Percentiles rank a stretch among this genome's conserved stretches.
phyloP scores from a whole-genome alignment of 2,888 invertebrate species.

The Resseliella maxima region DNA sequence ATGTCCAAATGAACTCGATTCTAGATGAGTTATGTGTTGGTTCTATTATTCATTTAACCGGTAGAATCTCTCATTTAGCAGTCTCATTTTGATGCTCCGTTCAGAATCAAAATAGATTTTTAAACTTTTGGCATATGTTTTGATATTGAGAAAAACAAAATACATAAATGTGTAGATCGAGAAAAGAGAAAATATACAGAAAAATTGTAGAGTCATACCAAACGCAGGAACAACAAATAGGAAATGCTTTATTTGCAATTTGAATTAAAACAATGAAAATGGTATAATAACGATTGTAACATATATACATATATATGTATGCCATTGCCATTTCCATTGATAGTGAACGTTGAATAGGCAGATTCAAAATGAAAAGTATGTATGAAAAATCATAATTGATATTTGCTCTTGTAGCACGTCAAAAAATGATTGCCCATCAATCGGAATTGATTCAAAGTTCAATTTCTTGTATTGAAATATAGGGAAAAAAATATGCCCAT shows the following conservation, averaged over 20 bases:
- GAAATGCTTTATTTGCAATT: slow-evolving; percentile 46
- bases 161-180: not conserved
- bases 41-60: slow-evolving; percentile 40
- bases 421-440: not conserved
- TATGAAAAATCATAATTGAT: not conserved
- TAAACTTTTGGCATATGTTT: slow-evolving; percentile 28
- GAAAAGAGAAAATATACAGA: not conserved
- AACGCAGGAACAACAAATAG: slow-evolving; percentile 11
- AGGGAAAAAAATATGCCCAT: no score
- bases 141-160: slow-evolving; percentile 22
- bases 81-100: not conserved
- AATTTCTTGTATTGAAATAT: not conserved
- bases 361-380: not conserved
- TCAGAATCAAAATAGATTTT: slow-evolving; percentile 18
- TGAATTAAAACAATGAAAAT: slow-evolving; percentile 44
- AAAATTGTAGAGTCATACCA: not conserved
- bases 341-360: slow-evolving; percentile 9
- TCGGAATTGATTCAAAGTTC: not conserved
- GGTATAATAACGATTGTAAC: not conserved
- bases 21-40: slow-evolving; percentile 29
- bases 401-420: not conserved
- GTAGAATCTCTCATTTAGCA: not conserved
- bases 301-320: not conserved
- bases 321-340: slow-evolving; percentile 5
- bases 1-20: not conserved